A percentile compares a stretch with the other conserved stretches of the same genome.
Evolutionary conservation across 2,888 invertebrate species (phyloP).

Genomic region (Cetonia aurata): DNA sequence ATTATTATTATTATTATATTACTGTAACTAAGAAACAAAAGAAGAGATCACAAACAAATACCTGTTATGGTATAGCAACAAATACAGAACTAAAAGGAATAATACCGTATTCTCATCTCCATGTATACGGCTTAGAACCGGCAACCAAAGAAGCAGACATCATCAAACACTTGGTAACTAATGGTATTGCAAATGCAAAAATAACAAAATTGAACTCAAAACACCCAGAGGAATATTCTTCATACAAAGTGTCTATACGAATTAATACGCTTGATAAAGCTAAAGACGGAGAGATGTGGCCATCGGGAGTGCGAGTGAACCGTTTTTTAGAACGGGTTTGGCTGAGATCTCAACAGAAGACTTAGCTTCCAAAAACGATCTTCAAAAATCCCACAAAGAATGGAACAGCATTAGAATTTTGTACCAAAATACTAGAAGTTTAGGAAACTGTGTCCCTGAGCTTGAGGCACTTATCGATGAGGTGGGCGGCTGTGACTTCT

Average conservation of each 20-base stretch:
- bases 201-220: slow-evolving; percentile 10
- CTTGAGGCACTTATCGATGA: too few relatives aligned
- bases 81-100: slow-evolving; percentile 11
- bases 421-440: too few relatives aligned
- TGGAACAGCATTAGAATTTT: too few relatives aligned
- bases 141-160: background rate
- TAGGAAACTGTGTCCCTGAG: too few relatives aligned
- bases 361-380: background rate
- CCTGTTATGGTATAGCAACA: slow-evolving; percentile 6
- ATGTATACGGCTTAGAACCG: slow-evolving; percentile 5
- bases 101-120: slow-evolving; percentile 10
- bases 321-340: slow-evolving; percentile 16
- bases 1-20: too few relatives aligned
- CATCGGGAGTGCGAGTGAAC: background rate
- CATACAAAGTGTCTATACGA: slow-evolving; percentile 8
- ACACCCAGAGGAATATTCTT: slow-evolving; percentile 18
- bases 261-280: background rate
- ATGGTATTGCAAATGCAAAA: background rate
- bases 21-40: slow-evolving; percentile 1
- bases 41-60: background rate
- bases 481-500: too few relatives aligned
- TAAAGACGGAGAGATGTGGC: slow-evolving; percentile 10
- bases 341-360: background rate
- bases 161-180: background rate
- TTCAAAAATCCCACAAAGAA: too few relatives aligned